Percentiles rank a stretch among this genome's conserved stretches.
Evolutionary conservation across 53 echinoderm and acorn worm genomes (phyloP).

Genomic region (Henricia sp.): DNA sequence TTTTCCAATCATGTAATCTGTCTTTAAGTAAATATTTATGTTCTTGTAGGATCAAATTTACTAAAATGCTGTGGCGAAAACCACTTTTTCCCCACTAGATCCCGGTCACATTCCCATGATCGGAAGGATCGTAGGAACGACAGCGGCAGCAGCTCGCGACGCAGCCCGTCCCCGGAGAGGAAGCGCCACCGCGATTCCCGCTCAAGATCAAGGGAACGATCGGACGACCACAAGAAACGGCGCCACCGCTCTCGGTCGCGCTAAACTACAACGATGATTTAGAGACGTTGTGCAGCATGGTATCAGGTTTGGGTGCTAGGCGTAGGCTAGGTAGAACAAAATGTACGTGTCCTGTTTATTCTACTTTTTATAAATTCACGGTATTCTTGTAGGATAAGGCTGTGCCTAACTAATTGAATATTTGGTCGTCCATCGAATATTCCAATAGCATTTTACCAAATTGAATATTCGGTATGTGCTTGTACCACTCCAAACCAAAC

Average conservation of each 20-base stretch:
- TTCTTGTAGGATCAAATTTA: too few relatives aligned
- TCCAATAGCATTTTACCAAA: too few relatives aligned
- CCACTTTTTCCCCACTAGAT: slow-evolving; percentile 32
- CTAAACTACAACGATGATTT: slow-evolving; percentile 39
- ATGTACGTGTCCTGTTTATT: slow-evolving; percentile 42
- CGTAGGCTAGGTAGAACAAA: slow-evolving; percentile 49
- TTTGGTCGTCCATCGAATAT: too few relatives aligned
- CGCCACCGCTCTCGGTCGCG: slow-evolving; percentile 62
- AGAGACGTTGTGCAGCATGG: slow-evolving; percentile 29
- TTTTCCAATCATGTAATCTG: too few relatives aligned
- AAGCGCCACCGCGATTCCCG: slow-evolving; percentile 39
- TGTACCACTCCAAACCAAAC: too few relatives aligned
- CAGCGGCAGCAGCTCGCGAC: background rate
- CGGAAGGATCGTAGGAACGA: slow-evolving; percentile 28
- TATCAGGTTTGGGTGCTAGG: slow-evolving; percentile 89
- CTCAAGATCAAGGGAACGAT: slow-evolving; percentile 26
- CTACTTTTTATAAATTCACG: background rate
- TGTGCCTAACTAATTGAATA: too few relatives aligned
- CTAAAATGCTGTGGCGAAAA: slow-evolving; percentile 2
- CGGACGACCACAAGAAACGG: slow-evolving; percentile 26
- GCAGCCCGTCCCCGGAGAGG: slow-evolving; percentile 1
- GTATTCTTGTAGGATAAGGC: too few relatives aligned
- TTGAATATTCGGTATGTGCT: too few relatives aligned
- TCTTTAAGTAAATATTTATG: too few relatives aligned
- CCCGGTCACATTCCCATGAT: slow-evolving; percentile 63